A percentile compares a stretch with the other conserved stretches of the same genome.
Conservation (phyloP, 2,888 invertebrate species). For the Eupithecia subfuscata region DNA sequence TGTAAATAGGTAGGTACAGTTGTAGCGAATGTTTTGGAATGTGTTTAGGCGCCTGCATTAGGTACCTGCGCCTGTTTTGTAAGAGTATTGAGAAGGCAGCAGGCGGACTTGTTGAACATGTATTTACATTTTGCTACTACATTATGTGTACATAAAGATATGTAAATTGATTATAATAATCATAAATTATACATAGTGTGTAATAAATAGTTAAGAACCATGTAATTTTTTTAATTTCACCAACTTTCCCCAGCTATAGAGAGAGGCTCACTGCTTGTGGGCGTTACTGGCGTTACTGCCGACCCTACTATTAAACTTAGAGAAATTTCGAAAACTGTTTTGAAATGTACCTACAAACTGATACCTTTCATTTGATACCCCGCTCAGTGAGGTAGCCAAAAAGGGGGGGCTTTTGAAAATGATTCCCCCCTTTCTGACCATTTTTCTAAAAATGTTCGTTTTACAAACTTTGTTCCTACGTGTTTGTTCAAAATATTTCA, state of each 20-base stretch:
- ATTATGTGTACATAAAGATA: slow-evolving; percentile 77
- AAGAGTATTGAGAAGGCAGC: slow-evolving; percentile 28
- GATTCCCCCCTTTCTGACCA: too few relatives aligned
- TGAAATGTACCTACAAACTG: too few relatives aligned
- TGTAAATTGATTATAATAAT: slow-evolving; percentile 78
- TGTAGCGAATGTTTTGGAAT: slow-evolving; percentile 65
- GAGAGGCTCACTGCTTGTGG: too few relatives aligned
- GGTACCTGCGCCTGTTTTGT: slow-evolving; percentile 36
- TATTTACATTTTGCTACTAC: slow-evolving; percentile 79
- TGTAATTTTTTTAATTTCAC: slow-evolving; percentile 3
- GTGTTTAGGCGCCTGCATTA: slow-evolving; percentile 53
- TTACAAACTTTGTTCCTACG: too few relatives aligned
- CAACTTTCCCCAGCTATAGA: not conserved
- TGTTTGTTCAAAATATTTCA: too few relatives aligned
- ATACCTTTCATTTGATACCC: too few relatives aligned
- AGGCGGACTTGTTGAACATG: slow-evolving; percentile 41
- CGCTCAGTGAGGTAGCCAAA: too few relatives aligned
- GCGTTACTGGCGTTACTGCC: too few relatives aligned
- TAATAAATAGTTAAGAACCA: slow-evolving; percentile 80
- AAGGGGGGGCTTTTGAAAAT: too few relatives aligned
- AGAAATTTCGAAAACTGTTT: too few relatives aligned
- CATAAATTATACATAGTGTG: slow-evolving; percentile 80
- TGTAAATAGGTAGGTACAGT: slow-evolving; percentile 72
- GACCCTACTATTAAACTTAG: too few relatives aligned
- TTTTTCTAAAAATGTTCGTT: too few relatives aligned